Evolutionary conservation across 2,888 invertebrate species (phyloP), one percentile per base, ranked within the genome.

Genomic region (Lordiphosa fenestrarum): DNA sequence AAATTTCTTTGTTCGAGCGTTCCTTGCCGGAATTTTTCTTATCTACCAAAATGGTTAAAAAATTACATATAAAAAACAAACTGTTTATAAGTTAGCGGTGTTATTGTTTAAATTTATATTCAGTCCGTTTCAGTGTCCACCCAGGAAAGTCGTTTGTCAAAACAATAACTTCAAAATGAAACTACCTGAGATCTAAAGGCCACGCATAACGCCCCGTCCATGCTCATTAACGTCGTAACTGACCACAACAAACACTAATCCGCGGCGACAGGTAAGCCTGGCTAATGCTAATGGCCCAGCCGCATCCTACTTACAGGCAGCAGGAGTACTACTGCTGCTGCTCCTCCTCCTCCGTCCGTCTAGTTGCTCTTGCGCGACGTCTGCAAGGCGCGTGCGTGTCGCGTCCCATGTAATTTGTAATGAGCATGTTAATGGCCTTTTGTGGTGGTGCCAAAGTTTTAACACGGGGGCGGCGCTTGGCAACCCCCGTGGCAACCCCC

Each of bases 161-260:
- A 61, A 48, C 61, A 53, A 53, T 30, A 30, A 30, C 30, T 10
- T 9, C 1, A 65, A 63, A 59, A 48, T 58, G 52, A 54, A 64
- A 53, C 36, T 66, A 66, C 50, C 69, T 59, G 71, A 40, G 53
- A 49, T 33, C 25, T 51, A 12, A 9, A 37, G 25, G 42, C 21
- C 50, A 13, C 41, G 15, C 33, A 60, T 52, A 42, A 51, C 47
- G 41, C 37, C 40, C 42, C n/a, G 50, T 37, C 37, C 37, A 51
- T 56, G 38, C 44, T 41, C 64, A 76, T 76, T 76, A 64, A 21
- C 25, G 6, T 51, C 39, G 53, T 51, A 51, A 48, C 67, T 71
- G 69, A 80, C 80, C 83, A 53, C 78, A 81, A 59, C 64, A 66
- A 51, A 40, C 53, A 47, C 64, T 76, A 82, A 82, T 76, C 83